Evolutionary conservation across 37 sponge, comb jelly and placozoan genomes (phyloP), one percentile per base, ranked within the genome.

Genomic region (Axinella damicornis): DNA sequence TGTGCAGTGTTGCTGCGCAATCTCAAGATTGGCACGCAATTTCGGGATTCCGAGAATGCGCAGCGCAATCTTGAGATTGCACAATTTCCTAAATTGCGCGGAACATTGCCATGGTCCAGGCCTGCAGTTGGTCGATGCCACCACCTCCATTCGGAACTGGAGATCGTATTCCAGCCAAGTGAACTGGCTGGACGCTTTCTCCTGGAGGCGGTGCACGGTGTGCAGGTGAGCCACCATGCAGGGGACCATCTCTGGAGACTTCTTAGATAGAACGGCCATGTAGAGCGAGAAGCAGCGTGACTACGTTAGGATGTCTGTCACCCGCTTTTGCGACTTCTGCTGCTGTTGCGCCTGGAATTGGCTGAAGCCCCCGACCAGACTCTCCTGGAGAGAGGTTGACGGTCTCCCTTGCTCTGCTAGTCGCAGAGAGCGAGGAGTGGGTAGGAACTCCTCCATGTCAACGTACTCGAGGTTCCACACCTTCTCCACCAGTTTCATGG

Each of bases 221-320:
- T 70, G 35, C 16, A 70, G 71, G 71, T 70, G 71, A 35, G 71
- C 71, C 18, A 31, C 36, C 71, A 70, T 70, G 34, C 22, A n/a
- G 38, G 71, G 35, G 9, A 70, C 71, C 35, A 70, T 22, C 16
- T 70, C 71, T 11, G 71, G 38, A n/a, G 9, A 36, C 16, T 70
- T 70, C 38, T 70, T 30, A 13, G 71, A 70, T 35, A 70, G 31
- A 15, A 70, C 36, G 13, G 36, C 71, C 38, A 70, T 28, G 36
- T 70, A 70, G 35, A 70, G 71, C 16, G 71, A 12, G 16, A 70
- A 70, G 38, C 71, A 70, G 14, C 71, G 19, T 35, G 16, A 18
- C 71, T 39, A 70, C 9, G 71, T 70, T 5, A 12, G 11, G 38
- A 70, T 70, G 71, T 70, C 38, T 13, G 38, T 9, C 38, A 31